phyloP scores from a whole-genome alignment of 2,888 invertebrate species.

The Athripsodes cinereus region DNA sequence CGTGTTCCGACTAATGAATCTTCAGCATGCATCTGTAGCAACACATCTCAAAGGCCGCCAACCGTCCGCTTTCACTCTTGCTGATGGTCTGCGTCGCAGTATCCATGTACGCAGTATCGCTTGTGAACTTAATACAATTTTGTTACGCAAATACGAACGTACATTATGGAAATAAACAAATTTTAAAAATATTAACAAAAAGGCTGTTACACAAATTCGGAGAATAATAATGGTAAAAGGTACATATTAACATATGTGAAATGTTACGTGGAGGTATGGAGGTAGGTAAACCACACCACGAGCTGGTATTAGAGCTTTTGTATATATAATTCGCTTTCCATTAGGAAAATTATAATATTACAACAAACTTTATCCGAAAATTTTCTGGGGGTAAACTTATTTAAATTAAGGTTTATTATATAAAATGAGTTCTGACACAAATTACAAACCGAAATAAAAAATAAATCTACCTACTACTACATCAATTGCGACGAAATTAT shows the following conservation, averaged over 20 bases:
- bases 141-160: no score
- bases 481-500: neutral
- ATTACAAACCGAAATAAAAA: slow-evolving; percentile 2
- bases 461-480: no score
- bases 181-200: no score
- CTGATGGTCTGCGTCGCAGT: no score
- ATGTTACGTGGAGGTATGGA: neutral
- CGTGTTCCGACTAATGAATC: no score
- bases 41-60: no score
- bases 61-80: no score
- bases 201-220: neutral
- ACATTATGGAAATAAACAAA: no score
- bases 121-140: no score
- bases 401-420: slow-evolving; percentile 7
- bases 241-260: neutral
- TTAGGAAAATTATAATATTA: slow-evolving; percentile 5
- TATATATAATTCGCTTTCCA: neutral
- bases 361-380: neutral
- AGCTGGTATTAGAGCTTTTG: no score
- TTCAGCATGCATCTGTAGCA: no score
- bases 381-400: neutral
- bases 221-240: neutral
- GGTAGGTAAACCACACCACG: neutral
- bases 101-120: no score
- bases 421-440: neutral